Conservation (phyloP, 2,888 invertebrate species). For the Phoenoteleia sp. region DNA sequence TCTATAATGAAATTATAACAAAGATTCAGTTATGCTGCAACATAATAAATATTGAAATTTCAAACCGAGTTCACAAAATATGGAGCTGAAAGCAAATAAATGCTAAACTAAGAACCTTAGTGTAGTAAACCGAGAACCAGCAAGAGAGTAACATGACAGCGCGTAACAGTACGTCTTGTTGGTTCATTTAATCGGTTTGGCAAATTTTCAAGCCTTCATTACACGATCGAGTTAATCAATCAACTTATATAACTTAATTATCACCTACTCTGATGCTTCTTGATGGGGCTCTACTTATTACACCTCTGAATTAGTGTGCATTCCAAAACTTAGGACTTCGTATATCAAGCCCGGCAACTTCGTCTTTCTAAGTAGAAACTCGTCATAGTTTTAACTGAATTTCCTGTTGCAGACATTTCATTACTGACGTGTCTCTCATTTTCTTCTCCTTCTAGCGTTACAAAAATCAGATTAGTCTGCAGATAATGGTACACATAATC, state of each 20-base stretch:
- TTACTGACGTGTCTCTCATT: conserved; percentile 34
- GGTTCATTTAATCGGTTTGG: not conserved
- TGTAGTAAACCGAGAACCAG: no score
- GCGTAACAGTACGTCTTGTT: no score
- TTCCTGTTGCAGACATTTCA: conserved; percentile 41
- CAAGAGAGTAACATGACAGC: no score
- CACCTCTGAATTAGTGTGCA: conserved; percentile 35
- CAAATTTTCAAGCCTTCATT: conserved; percentile 22
- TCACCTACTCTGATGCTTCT: conserved; percentile 34
- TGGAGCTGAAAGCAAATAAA: no score
- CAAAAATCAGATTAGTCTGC: conserved; percentile 28
- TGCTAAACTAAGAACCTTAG: no score
- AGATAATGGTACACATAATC: no score
- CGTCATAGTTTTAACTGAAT: conserved; percentile 58
- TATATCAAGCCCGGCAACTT: conserved; percentile 31
- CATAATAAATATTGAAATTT: no score
- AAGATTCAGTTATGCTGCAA: no score
- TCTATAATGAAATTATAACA: no score
- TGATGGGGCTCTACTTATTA: conserved; percentile 34
- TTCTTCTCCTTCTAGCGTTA: not conserved
- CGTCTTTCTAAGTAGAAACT: conserved; percentile 34
- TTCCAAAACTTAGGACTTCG: conserved; percentile 30
- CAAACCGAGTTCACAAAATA: no score
- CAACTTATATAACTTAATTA: conserved; percentile 56
- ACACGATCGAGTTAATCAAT: conserved; percentile 37